Evolutionary conservation across 1,140 invertebrate genomes (phyloP), one percentile per base, ranked within the genome.

Genomic region (Bicyclus anynana): DNA sequence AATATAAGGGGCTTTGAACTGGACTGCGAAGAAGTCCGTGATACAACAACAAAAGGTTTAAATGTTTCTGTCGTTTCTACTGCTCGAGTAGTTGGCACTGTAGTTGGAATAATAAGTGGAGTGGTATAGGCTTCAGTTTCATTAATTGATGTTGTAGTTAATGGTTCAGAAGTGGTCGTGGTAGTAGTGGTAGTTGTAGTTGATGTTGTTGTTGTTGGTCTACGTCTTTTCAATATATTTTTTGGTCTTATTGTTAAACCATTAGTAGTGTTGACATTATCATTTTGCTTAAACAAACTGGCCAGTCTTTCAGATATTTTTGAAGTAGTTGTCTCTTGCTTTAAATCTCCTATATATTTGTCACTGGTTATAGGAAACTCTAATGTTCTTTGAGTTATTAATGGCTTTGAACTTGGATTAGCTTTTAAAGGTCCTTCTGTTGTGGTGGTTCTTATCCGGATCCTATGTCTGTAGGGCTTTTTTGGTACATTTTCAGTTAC

Each of bases 371-470:
- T 20, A 9, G 76, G 62, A 46, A 68, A 48, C 20, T 69, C 69
- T 23, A 63, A 59, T 37, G 66, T 56, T 58, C 66, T 69, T 29
- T 63, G 60, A 29, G 55, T 62, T n/a, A 69, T 55, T 26, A 44
- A 23, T 38, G 69, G 44, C 2, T 64, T 67, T 14, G 65, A 58
- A 57, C 13, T 64, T 7, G 71, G 60, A 51, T 29, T 68, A n/a
- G 38, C 54, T 56, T 73, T 77, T 14, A 74, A 51, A 40, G 46
- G 62, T 48, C 63, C 75, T 71, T 80, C 76, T 17, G 82, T 79
- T 27, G 84, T 85, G 17, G 81, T 84, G 16, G 81, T 84, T 65
- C 77, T 69, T 55, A 87, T 86, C 62, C 83, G 68, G 26, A 84
- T 80, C 62, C 76, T 72, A 53, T 82, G 80, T 57, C 67, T 77